Percentiles rank a stretch among this genome's conserved stretches.
Evolutionary conservation across 2,113 vertebrate genomes (phyloP).

Genomic region (Monopterus albus): DNA sequence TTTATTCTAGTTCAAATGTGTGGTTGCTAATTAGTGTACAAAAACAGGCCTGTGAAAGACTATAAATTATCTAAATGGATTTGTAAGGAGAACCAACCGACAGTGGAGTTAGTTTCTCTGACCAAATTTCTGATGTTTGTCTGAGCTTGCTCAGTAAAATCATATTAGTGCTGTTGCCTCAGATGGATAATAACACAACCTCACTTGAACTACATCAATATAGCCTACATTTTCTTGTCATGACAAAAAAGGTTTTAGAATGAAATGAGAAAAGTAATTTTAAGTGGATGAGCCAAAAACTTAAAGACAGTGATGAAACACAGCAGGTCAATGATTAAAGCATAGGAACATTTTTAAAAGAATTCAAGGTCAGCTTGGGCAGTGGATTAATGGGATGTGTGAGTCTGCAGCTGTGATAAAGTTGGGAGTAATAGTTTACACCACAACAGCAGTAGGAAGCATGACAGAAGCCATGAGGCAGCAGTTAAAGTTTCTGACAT

Average conservation of each 20-base stretch:
- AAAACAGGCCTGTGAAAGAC: slow-evolving; percentile 1
- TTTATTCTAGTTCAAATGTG: neutral
- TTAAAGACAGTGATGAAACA: slow-evolving; percentile 44
- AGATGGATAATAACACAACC: slow-evolving; percentile 56
- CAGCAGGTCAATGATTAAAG: slow-evolving; percentile 42
- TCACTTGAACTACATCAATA: slow-evolving; percentile 43
- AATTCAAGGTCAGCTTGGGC: slow-evolving; percentile 5
- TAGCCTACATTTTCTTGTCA: slow-evolving; percentile 17
- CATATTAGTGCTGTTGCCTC: slow-evolving; percentile 38
- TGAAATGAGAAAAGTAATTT: slow-evolving; percentile 59
- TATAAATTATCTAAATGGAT: neutral
- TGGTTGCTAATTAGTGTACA: neutral
- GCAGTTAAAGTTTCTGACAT: neutral
- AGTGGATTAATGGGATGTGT: neutral
- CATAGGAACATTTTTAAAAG: neutral
- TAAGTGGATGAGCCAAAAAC: slow-evolving; percentile 21
- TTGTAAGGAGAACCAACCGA: slow-evolving; percentile 14
- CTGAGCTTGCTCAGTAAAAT: slow-evolving; percentile 36
- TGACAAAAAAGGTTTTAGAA: slow-evolving; percentile 55
- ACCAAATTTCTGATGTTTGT: slow-evolving; percentile 29
- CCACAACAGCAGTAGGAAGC: too few relatives aligned
- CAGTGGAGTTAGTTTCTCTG: slow-evolving; percentile 9
- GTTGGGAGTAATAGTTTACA: slow-evolving; percentile 4
- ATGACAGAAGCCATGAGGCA: too few relatives aligned
- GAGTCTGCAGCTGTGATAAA: neutral